Evolutionary conservation across 2,888 invertebrate genomes (phyloP), one percentile per base, ranked within the genome.

Genomic region (Hyposoter didymator): DNA sequence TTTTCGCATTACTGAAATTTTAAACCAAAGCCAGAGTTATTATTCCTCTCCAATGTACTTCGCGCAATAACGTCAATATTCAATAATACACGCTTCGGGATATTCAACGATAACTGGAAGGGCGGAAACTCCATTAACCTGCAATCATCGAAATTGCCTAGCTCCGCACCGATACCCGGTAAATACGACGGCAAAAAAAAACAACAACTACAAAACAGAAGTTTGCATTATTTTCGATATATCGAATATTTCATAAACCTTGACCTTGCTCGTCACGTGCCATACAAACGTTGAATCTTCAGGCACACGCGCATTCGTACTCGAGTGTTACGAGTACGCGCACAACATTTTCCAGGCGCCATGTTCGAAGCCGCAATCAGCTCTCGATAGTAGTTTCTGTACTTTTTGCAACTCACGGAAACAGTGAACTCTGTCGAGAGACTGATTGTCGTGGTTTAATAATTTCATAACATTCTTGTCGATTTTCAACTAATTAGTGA

Each of bases 161-260:
- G 14, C 47, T 28, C 35, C 8, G n/a, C n/a, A 10, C 47, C 64
- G 19, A 47, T 55, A 74, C 12, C 59, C 49, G n/a, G 22, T 62
- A 43, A 39, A 43, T 43, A 22, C 6, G 35, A 72, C 14, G 19
- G 35, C n/a, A 39, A 7, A 72, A 72, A 52, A 35, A 32, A n/a
- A 28, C n/a, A 72, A 32, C 28, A 28, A 47, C 5, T 52, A 28
- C 17, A 62, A 47, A 45, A 32, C 19, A 1, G 55, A 62, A 72
- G 8, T 75, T 72, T 28, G 72, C 45, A 47, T 39, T 70, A 82
- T 72, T 82, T 79, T 66, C 67, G 43, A 67, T 80, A 67, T 80
- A 85, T 69, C 69, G 76, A 67, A 82, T 85, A 49, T 80, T 76
- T 22, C 22, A 73, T 80, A 67, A 82, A 76, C 83, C 82, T 83